phyloP scores from a whole-genome alignment of 2,113 vertebrate species.

The Gallinago undulata region DNA sequence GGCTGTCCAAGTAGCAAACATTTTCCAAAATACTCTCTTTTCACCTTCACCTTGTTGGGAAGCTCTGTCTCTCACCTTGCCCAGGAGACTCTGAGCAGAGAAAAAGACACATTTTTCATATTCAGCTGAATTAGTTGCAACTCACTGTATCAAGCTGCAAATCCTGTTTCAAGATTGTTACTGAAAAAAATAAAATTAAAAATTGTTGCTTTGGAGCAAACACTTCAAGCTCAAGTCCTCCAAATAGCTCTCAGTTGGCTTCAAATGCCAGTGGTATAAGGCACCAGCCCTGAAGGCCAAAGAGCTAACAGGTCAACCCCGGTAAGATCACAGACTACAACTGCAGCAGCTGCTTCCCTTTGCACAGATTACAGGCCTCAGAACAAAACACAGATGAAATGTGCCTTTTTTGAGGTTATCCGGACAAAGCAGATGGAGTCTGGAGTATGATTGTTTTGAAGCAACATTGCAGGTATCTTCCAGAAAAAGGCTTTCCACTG shows the following conservation, averaged over 20 bases:
- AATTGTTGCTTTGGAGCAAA: not conserved
- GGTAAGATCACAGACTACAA: not conserved
- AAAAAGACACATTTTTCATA: rapidly evolving
- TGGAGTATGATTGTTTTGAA: not conserved
- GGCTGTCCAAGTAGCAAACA: not conserved
- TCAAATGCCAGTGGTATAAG: rapidly evolving
- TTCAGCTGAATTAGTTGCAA: not conserved
- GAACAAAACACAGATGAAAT: not conserved
- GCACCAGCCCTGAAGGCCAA: too few relatives aligned
- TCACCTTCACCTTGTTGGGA: not conserved
- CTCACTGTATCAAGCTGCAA: not conserved
- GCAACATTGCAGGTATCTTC: not conserved
- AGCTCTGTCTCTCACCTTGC: not conserved
- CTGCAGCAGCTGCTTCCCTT: not conserved
- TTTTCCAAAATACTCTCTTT: not conserved
- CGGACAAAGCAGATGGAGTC: not conserved
- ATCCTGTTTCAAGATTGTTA: not conserved
- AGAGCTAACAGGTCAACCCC: not conserved
- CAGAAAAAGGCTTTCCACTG: not conserved
- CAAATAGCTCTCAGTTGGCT: not conserved
- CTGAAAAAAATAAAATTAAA: too few relatives aligned
- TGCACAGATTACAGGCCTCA: not conserved
- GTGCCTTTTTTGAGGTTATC: not conserved
- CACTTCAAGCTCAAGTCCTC: not conserved
- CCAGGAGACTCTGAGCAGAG: not conserved